Conservation (phyloP, 2,888 invertebrate species). For the Mechanitis mazaeus region DNA sequence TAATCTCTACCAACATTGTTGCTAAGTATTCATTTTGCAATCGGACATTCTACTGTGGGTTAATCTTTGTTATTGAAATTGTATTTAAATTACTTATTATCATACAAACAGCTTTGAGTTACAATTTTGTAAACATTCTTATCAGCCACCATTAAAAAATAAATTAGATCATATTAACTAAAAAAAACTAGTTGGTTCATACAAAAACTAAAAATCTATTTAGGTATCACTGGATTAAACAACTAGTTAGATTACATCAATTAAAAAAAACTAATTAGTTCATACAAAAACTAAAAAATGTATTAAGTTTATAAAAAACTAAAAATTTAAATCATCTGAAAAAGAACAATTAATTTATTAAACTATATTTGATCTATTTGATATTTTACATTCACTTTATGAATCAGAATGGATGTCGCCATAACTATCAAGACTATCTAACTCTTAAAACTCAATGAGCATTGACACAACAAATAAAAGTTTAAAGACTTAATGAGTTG, state of each 20-base stretch:
- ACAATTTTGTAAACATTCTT: not conserved
- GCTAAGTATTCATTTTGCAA: not conserved
- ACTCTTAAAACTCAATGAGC: conserved; percentile 36
- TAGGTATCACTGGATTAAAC: not conserved
- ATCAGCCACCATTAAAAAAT: too few relatives aligned
- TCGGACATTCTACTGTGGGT: not conserved
- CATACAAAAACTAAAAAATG: too few relatives aligned
- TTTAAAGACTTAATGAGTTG: conserved; percentile 63
- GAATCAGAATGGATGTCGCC: not conserved
- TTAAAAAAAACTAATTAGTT: too few relatives aligned
- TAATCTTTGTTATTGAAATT: conserved; percentile 2
- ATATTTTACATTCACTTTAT: too few relatives aligned
- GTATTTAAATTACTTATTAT: conserved; percentile 1
- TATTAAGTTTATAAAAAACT: too few relatives aligned
- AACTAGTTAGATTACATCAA: too few relatives aligned
- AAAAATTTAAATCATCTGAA: not conserved
- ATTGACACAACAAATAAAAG: conserved; percentile 41
- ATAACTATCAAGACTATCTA: conserved; percentile 23
- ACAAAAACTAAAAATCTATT: not conserved
- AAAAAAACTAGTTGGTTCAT: too few relatives aligned
- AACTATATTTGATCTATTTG: too few relatives aligned
- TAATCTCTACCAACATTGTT: not conserved
- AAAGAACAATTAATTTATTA: not conserved
- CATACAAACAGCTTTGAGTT: not conserved
- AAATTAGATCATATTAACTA: too few relatives aligned